Evolutionary conservation across 2,113 vertebrate species (phyloP), one percentile per base, ranked within the genome.

Genomic region (Poeciliopsis retropinna): DNA sequence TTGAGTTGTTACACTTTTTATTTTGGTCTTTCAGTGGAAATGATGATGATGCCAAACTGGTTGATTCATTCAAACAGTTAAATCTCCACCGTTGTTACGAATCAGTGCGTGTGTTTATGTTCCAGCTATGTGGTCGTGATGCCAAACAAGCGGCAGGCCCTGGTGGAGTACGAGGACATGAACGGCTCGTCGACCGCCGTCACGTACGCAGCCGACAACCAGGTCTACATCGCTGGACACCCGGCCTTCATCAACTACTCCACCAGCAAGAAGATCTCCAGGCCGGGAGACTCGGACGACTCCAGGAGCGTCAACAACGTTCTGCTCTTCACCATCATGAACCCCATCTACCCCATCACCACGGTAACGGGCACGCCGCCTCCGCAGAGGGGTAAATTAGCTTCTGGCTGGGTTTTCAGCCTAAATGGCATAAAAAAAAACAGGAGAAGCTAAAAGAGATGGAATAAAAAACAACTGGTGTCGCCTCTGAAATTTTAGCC

Each of bases 241-340:
- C 96, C 97, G 0, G 97, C 97, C 19, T 99, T 98, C 27, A 96
- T 99, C 78, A 99, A 99, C 90, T 99, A 98, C 76, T 99, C 98
- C 66, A 99, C 98, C 60, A 98, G 97, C 90, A 97, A 99, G 93
- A 99, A 99, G 87, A 99, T 99, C 72, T 99, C 98, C 0, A 95
- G 98, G 0, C 98, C 98, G 0, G 96, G 96, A 0, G 97, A 98
- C 90, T 93, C 96, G 0, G 95, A 95, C 9, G 97, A 98, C 68
- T 96, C 97, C 0, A 88, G 97, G 1, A 97, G 96, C 0, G 97
- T 98, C 63, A 99, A 99, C 92, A 98, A 96, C 0, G 96, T 99
- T 28, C 93, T 99, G 19, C 95, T 99, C 31, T 96, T 99, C 84
- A 98, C 98, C 80, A 97, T 99, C 80, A 95, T 99, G 92, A 98